These are phyloP conservation scores for Willowsia nigromaculata DNA, from an alignment of 2,888 invertebrate species.

Conservation along the genomic window DNA sequence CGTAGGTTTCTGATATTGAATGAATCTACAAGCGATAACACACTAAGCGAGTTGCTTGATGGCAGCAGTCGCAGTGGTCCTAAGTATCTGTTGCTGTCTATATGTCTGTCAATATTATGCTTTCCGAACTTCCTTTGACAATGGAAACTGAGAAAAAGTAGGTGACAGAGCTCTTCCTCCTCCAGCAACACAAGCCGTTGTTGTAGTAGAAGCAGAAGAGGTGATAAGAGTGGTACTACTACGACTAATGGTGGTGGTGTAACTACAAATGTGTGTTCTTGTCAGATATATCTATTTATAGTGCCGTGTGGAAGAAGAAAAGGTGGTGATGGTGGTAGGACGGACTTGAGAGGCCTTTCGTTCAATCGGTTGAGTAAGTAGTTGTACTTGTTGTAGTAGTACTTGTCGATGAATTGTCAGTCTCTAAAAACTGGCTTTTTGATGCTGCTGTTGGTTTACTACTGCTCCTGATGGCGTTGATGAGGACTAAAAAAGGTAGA, in stretches of 20 bases:
- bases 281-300: conserved; percentile 20
- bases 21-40: background rate
- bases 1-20: background rate
- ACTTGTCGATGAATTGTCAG: conserved; percentile 42
- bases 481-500: background rate
- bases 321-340: conserved; percentile 50
- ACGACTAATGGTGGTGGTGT: background rate
- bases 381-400: background rate
- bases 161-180: background rate
- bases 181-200: background rate
- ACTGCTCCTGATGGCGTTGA: background rate
- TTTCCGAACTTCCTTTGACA: conserved; percentile 2
- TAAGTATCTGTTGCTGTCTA: conserved; percentile 9
- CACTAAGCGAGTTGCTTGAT: background rate
- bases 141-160: background rate
- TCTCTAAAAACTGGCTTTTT: conserved; percentile 27
- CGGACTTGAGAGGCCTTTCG: conserved; percentile 66
- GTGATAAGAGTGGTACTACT: background rate
- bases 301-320: background rate
- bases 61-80: background rate
- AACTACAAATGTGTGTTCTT: conserved; percentile 29
- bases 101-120: conserved; percentile 15
- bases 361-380: conserved; percentile 56
- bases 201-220: conserved; percentile 1
- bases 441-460: background rate